Evolutionary conservation across 2,113 vertebrate species (phyloP).

Genomic region (Callipepla californica): DNA sequence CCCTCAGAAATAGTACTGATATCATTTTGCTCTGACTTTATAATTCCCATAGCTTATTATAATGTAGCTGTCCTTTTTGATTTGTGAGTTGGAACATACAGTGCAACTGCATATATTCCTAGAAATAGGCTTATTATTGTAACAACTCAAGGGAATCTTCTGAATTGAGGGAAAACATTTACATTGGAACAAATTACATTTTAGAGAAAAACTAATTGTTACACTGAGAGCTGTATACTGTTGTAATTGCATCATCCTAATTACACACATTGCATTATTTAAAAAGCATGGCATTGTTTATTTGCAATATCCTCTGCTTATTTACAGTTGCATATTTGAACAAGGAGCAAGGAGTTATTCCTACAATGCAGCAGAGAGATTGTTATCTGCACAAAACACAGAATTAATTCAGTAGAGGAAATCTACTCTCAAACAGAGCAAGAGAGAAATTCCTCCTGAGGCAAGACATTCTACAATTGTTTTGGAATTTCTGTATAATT

Average conservation of each 20-base stretch:
- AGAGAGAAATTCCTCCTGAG: constrained; percentile 81
- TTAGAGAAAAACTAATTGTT: constrained; percentile 83
- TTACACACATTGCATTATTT: constrained; percentile 81
- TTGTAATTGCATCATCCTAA: constrained; percentile 82
- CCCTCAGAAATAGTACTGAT: constrained; percentile 55
- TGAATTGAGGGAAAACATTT: constrained; percentile 83
- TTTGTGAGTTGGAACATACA: constrained; percentile 61
- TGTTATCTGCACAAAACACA: constrained; percentile 77
- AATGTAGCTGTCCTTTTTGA: constrained; percentile 66
- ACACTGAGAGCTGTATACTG: constrained; percentile 77
- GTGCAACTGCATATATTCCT: constrained; percentile 59
- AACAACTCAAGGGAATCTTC: constrained; percentile 82
- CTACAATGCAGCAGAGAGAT: constrained; percentile 76
- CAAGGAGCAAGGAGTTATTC: constrained; percentile 77
- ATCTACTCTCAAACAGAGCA: constrained; percentile 73
- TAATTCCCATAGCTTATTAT: constrained; percentile 56
- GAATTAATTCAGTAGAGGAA: constrained; percentile 79
- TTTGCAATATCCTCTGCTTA: constrained; percentile 81
- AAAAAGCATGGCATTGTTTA: constrained; percentile 79
- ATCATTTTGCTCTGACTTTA: constrained; percentile 35
- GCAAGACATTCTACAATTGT: constrained; percentile 82
- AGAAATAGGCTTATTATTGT: constrained; percentile 75
- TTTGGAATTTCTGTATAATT: constrained; percentile 85
- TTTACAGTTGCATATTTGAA: constrained; percentile 84
- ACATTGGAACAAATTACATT: constrained; percentile 84